These are phyloP conservation scores for Leptopilina myrica DNA, from an alignment of 2,888 invertebrate species.

Conservation along the genomic window DNA sequence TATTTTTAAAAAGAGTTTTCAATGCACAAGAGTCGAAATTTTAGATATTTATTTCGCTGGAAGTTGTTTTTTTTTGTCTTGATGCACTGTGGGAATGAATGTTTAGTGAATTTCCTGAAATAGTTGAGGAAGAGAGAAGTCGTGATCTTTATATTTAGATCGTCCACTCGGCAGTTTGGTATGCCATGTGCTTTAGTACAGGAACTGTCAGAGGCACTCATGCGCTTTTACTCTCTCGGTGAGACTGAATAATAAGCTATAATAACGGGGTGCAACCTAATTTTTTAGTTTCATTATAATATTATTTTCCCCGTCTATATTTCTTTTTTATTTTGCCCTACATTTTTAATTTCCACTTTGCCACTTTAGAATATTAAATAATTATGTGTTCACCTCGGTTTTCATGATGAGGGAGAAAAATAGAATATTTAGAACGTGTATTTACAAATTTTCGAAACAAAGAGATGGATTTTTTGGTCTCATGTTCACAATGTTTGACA, in stretches of 20 bases:
- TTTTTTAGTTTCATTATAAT: conserved; percentile 30
- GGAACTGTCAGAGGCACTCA: conserved; percentile 44
- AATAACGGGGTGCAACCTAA: conserved; percentile 37
- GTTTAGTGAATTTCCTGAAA: conserved; percentile 46
- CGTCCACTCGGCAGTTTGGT: conserved; percentile 49
- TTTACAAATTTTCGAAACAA: background rate
- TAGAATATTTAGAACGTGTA: background rate
- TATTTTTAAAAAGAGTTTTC: background rate
- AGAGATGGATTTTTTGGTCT: background rate
- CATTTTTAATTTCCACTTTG: background rate
- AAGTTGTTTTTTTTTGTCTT: background rate
- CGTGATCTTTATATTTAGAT: conserved; percentile 56
- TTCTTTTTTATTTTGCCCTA: conserved; percentile 6
- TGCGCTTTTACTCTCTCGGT: conserved; percentile 17
- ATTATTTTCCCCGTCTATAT: conserved; percentile 8
- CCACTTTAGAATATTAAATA: background rate
- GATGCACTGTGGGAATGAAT: background rate
- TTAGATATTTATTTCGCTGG: background rate
- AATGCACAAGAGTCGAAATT: background rate
- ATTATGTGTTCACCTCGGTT: background rate
- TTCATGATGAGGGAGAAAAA: conserved; percentile 13
- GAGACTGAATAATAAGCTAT: conserved; percentile 21
- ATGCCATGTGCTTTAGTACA: conserved; percentile 49
- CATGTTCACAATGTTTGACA: too few species aligned
- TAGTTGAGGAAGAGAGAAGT: conserved; percentile 47